phyloP scores from a whole-genome alignment of 1,140 invertebrate genomes.

The Drosophila sp. region DNA sequence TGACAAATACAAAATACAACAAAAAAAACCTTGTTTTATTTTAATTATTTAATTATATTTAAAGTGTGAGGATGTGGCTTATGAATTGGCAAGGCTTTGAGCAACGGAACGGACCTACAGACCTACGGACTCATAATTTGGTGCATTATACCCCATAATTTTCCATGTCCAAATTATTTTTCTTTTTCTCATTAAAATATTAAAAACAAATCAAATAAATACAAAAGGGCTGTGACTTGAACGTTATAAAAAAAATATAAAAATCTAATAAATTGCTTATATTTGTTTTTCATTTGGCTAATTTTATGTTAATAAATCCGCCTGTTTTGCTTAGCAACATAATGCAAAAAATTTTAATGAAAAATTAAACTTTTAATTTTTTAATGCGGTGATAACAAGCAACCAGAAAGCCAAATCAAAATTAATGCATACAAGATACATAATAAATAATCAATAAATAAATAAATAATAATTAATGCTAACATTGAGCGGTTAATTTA shows the following conservation, averaged over 20 bases:
- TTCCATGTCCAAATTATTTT: constrained; percentile 30
- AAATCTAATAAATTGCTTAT: constrained; percentile 68
- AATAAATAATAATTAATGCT: constrained; percentile 56
- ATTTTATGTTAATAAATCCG: constrained; percentile 16
- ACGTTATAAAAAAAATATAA: constrained; percentile 63
- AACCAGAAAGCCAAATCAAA: constrained; percentile 81
- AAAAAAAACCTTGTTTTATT: constrained; percentile 77
- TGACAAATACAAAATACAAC: constrained; percentile 59
- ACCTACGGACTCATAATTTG: constrained; percentile 62
- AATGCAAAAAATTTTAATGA: constrained; percentile 1
- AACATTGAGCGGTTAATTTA: constrained; percentile 57
- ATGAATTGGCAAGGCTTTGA: constrained; percentile 67
- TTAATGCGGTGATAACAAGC: constrained; percentile 71
- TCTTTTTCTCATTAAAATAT: constrained; percentile 39
- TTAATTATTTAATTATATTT: constrained; percentile 58
- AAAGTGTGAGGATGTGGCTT: constrained; percentile 40
- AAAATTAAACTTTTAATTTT: constrained; percentile 42
- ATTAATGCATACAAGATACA: constrained; percentile 61
- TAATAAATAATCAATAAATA: constrained; percentile 53
- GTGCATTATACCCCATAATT: constrained; percentile 43
- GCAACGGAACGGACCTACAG: constrained; percentile 50
- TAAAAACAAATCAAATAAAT: constrained; percentile 61
- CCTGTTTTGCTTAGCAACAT: constrained; percentile 38
- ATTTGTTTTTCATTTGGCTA: constrained; percentile 10
- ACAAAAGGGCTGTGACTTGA: constrained; percentile 78